Conservation (phyloP, 2,113 vertebrate genomes). For the Myiagra hebetior region DNA sequence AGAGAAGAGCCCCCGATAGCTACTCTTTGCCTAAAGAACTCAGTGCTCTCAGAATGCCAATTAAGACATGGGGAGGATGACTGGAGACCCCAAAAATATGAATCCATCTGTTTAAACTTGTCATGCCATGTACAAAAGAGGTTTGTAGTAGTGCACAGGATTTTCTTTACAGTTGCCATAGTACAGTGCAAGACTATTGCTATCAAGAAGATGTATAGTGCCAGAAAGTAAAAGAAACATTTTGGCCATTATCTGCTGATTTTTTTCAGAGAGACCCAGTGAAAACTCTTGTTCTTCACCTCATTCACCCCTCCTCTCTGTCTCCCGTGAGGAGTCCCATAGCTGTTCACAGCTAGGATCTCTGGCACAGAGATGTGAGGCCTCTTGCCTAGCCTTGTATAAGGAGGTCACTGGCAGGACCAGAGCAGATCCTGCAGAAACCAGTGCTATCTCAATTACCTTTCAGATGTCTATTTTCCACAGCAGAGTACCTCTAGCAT, state of each 20-base stretch:
- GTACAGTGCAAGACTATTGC: background rate
- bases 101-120: background rate
- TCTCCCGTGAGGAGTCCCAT: background rate
- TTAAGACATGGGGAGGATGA: background rate
- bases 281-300: background rate
- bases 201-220: background rate
- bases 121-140: background rate
- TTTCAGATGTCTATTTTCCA: background rate
- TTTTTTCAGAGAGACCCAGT: background rate
- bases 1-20: background rate
- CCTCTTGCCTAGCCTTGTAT: background rate
- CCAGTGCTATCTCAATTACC: background rate
- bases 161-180: background rate
- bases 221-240: background rate
- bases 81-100: background rate
- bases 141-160: background rate
- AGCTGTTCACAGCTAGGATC: background rate
- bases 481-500: background rate
- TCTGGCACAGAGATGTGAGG: background rate
- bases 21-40: background rate
- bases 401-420: background rate
- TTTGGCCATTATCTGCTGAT: background rate
- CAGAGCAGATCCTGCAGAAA: background rate
- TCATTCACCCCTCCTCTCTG: background rate
- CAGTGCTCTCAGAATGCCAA: background rate